A percentile compares a stretch with the other conserved stretches of the same genome.
These are phyloP conservation scores for Ophonus ardosiacus DNA, from an alignment of 2,888 invertebrate genomes.

Conservation along the genomic window DNA sequence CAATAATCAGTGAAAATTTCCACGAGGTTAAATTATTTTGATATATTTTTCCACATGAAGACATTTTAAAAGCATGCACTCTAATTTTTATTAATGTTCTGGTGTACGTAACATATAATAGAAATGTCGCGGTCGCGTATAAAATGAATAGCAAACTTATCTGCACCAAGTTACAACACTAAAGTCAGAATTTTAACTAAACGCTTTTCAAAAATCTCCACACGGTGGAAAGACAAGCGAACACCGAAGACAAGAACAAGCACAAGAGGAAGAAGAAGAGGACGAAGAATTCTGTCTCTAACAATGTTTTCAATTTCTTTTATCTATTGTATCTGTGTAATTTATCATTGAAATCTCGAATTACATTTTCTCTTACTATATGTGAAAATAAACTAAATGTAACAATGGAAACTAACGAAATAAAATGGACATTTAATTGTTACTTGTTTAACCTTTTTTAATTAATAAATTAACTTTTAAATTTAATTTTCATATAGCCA, in stretches of 20 bases:
- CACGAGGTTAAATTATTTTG: constrained; percentile 33
- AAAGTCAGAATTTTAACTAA: constrained; percentile 47
- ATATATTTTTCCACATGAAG: constrained; percentile 49
- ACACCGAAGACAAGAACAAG: neutral
- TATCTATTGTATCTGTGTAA: constrained; percentile 12
- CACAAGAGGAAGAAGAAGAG: neutral
- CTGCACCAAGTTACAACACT: constrained; percentile 5
- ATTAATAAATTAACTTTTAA: no score
- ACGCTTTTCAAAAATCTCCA: constrained; percentile 47
- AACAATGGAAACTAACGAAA: no score
- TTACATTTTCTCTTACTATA: constrained; percentile 28
- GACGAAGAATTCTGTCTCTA: neutral
- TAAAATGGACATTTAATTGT: no score
- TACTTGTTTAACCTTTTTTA: no score
- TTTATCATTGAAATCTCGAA: constrained; percentile 30
- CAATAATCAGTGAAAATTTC: constrained; percentile 23
- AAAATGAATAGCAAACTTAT: constrained; percentile 46
- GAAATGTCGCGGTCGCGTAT: constrained; percentile 28
- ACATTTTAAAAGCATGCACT: constrained; percentile 48
- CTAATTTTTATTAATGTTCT: constrained; percentile 48
- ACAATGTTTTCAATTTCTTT: constrained; percentile 42
- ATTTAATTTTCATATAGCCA: no score
- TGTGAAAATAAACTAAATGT: no score
- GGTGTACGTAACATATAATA: constrained; percentile 10
- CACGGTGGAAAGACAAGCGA: constrained; percentile 8